Percentiles rank a stretch among this genome's conserved stretches.
Conservation (phyloP, 2,888 invertebrate species). For the Amaurobius ferox region DNA sequence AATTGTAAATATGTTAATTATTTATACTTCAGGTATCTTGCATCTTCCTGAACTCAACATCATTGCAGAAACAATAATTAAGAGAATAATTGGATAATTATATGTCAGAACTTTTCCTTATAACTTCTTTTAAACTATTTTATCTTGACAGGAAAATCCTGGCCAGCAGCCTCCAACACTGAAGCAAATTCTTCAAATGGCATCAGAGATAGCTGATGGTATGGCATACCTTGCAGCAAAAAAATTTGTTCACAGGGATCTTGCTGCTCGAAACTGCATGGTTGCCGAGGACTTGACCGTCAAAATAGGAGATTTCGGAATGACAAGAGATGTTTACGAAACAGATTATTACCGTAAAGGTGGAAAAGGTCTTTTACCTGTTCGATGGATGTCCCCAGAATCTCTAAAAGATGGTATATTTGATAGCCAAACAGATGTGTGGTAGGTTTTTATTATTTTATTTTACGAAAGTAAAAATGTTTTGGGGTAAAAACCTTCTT, state of each 20-base stretch:
- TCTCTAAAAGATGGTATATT: conserved; percentile 95
- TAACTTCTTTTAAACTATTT: no score
- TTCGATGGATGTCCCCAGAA: conserved; percentile 98
- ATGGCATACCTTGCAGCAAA: conserved; percentile 97
- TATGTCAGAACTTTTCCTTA: no score
- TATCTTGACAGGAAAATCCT: conserved; percentile 73
- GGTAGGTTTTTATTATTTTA: conserved; percentile 74
- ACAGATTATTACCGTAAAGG: conserved; percentile 97
- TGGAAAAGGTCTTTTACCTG: conserved; percentile 89
- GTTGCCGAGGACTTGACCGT: conserved; percentile 92
- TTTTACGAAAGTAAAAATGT: no score
- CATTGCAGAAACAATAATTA: no score
- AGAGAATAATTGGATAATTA: no score
- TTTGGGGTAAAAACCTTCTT: no score
- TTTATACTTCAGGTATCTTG: no score
- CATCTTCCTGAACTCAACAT: no score
- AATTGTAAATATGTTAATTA: no score
- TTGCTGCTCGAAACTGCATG: conserved; percentile 96
- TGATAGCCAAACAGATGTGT: conserved; percentile 82
- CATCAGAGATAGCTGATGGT: conserved; percentile 93
- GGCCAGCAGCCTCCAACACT: conserved; percentile 77
- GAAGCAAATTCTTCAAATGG: conserved; percentile 79
- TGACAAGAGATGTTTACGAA: conserved; percentile 96
- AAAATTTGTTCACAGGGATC: conserved; percentile 95
- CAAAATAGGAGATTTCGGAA: conserved; percentile 86